Base-by-base conservation (phyloP, 2,113 vertebrate genomes). In the Callospermophilus lateralis region DNA sequence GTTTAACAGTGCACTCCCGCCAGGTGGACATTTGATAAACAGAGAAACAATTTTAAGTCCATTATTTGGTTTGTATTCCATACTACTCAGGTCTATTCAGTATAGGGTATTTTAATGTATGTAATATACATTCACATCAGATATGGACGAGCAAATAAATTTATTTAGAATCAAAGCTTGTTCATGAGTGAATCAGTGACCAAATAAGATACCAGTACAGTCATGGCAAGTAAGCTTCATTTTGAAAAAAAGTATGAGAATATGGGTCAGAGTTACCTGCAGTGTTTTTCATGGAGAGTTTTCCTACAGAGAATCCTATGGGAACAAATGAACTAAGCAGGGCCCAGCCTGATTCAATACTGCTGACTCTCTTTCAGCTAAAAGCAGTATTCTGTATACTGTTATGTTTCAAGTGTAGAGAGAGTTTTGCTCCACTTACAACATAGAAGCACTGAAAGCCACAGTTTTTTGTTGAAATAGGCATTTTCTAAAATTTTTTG, bases 381-480 rank as follows among this genome's bases (percentile, higher is more conserved):
- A 37, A 67, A 24, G 12, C 16, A 3, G 8, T 19, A 17, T 13
- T 6, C 10, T 81, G 1, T 34, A 12, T 0, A 15, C 4, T 45
- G 15, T 58, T 88, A 15, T 1, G 2, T 81, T 96, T 84, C 15
- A 17, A 12, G 32, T 83, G 48, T 72, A 45, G 45, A 65, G 19
- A 63, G 42, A 12, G 1, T 37, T 2, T 17, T 80, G 2, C 11
- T 84, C 34, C 20, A 42, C 19, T 6, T 58, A 4, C 0, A 39
- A 16, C 8, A 61, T 4, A 51, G 63, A 74, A 70, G 4, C 16
- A 32, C 7, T 48, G 45, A 92, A 11, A 79, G 6, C 10, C 32
- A 79, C 6, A 17, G 24, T 72, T n/a, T 53, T 45, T 16, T 51
- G 39, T 16, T 26, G 37, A 85, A 89, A 87, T 0, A n/a, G 26